These are phyloP conservation scores for Alethe castanea DNA, from an alignment of 2,113 vertebrate genomes.

Conservation along the genomic window DNA sequence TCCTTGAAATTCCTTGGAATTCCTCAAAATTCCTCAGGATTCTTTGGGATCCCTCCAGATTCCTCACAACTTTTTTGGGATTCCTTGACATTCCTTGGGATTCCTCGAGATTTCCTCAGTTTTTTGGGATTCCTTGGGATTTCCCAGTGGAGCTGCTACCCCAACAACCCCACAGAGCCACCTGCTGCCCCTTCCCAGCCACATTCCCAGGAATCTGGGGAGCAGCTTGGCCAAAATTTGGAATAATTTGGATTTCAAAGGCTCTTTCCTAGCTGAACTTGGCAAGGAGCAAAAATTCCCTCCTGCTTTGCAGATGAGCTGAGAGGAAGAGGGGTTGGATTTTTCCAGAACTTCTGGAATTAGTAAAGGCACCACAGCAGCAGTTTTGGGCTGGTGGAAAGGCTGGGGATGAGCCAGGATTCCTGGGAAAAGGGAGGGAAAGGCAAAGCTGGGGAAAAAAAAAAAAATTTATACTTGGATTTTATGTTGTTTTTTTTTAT, in stretches of 20 bases:
- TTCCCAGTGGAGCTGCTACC: too few relatives aligned
- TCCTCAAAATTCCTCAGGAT: too few relatives aligned
- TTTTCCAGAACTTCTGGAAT: neutral
- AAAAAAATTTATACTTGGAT: fast-evolving
- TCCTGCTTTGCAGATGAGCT: too few relatives aligned
- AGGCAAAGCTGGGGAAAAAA: neutral
- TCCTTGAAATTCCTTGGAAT: neutral
- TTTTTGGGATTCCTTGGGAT: too few relatives aligned
- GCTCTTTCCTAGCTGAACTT: neutral
- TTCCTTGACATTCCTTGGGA: too few relatives aligned
- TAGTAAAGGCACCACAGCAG: neutral
- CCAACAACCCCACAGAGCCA: too few relatives aligned
- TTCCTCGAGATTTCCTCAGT: too few relatives aligned
- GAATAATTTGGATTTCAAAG: neutral
- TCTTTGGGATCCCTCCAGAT: neutral
- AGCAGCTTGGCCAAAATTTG: neutral
- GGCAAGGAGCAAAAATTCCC: neutral
- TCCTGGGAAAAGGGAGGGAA: neutral
- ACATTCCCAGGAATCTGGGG: neutral
- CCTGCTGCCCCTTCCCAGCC: neutral
- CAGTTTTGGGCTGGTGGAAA: too few relatives aligned
- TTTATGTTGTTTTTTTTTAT: neutral
- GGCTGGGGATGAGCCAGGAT: neutral
- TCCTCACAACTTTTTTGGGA: too few relatives aligned
- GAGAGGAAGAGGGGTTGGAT: neutral